phyloP scores from a whole-genome alignment of 2,113 vertebrate genomes.

The Gopherus evgoodei region DNA sequence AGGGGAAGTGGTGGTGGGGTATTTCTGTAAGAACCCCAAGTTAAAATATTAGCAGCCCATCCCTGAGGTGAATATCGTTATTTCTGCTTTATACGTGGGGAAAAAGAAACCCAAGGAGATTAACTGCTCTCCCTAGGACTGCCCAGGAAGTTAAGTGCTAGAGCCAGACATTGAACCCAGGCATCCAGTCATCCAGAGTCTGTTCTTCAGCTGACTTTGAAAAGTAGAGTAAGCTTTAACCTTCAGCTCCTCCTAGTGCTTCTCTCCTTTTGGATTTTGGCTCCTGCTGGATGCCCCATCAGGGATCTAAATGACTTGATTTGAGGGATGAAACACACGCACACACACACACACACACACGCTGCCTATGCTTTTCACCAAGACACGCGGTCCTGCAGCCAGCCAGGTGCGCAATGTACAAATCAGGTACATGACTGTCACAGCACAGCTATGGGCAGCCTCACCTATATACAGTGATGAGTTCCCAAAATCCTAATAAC shows the following conservation, averaged over 20 bases:
- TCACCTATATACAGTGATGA: background rate
- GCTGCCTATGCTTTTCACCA: background rate
- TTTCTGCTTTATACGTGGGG: background rate
- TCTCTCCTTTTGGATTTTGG: background rate
- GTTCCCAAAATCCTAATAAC: no score
- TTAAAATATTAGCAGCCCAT: background rate
- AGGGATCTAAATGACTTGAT: background rate
- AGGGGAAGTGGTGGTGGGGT: background rate
- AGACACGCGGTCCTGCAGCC: background rate
- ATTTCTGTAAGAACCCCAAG: background rate
- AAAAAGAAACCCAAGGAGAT: background rate
- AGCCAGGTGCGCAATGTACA: background rate
- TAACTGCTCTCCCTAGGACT: background rate
- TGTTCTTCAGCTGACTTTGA: background rate
- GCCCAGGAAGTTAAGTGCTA: background rate
- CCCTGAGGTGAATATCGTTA: background rate
- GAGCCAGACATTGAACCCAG: no score
- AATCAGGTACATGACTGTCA: background rate
- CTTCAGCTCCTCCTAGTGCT: background rate
- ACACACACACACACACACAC: no score
- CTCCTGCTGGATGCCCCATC: background rate
- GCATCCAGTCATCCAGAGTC: no score
- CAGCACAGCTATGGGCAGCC: background rate
- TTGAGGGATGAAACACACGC: background rate
- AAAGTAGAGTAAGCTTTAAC: background rate